A percentile compares a stretch with the other conserved stretches of the same genome.
Conservation (phyloP, 2,113 vertebrate genomes). For the Clarias macrocephalus region DNA sequence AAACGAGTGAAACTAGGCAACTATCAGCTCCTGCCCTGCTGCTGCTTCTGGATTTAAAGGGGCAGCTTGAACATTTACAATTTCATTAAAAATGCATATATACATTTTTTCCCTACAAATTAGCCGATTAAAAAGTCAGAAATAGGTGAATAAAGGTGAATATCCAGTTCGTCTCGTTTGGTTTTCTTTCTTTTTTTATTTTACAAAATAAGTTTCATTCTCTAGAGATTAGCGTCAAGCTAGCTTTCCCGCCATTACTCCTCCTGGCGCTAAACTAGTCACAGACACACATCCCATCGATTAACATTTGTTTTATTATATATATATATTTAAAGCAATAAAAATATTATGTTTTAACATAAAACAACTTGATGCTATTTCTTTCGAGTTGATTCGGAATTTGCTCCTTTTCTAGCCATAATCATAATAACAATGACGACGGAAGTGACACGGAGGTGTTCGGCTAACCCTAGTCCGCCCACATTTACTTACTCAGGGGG, state of each 20-base stretch:
- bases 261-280: neutral
- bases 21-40: neutral
- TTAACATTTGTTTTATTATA: neutral
- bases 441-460: neutral
- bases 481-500: neutral
- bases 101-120: neutral
- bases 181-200: neutral
- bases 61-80: neutral
- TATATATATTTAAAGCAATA: neutral
- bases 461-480: neutral
- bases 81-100: neutral
- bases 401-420: accelerated
- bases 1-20: neutral
- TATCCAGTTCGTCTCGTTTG: neutral
- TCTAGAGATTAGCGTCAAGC: neutral
- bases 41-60: constrained; percentile 9
- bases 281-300: too few relatives aligned
- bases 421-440: neutral
- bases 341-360: neutral
- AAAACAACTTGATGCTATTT: neutral
- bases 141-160: neutral
- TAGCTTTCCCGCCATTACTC: constrained; percentile 29
- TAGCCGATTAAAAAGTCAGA: neutral
- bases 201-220: neutral
- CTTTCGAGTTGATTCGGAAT: neutral